These are phyloP conservation scores for Mongoloraphidia duomilia DNA, from an alignment of 2,888 invertebrate genomes.

Conservation along the genomic window DNA sequence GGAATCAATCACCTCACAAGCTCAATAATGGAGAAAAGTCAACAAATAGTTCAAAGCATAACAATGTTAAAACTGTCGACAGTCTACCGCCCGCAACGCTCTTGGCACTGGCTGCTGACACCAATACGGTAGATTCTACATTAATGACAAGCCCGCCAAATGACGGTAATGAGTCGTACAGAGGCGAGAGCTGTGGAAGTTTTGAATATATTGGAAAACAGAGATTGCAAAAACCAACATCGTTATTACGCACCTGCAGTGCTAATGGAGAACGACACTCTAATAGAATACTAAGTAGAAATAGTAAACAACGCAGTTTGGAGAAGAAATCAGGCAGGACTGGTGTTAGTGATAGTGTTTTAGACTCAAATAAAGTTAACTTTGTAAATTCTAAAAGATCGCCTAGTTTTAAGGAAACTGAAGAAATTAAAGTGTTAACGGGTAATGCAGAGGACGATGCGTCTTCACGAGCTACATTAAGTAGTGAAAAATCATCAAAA, in stretches of 20 bases:
- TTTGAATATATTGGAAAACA: conserved; percentile 43
- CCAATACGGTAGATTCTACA: conserved; percentile 32
- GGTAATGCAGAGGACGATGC: conserved; percentile 32
- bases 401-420: conserved; percentile 31
- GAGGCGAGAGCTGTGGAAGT: conserved; percentile 47
- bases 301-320: conserved; percentile 22
- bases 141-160: conserved; percentile 38
- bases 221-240: conserved; percentile 24
- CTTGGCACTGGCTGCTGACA: conserved; percentile 31
- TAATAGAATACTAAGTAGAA: conserved; percentile 3
- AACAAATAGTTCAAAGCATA: not conserved
- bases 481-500: conserved; percentile 40
- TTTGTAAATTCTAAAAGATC: conserved; percentile 28
- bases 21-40: conserved; percentile 8
- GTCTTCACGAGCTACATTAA: conserved; percentile 35
- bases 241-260: conserved; percentile 23
- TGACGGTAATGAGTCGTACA: conserved; percentile 46
- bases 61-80: conserved; percentile 9
- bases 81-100: conserved; percentile 41
- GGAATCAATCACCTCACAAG: conserved; percentile 10
- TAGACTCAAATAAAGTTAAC: conserved; percentile 28
- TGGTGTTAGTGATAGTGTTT: conserved; percentile 26
- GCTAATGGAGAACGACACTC: conserved; percentile 20
- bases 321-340: conserved; percentile 20
- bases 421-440: conserved; percentile 26